Evolutionary conservation across 2,113 vertebrate species (phyloP).

Genomic region (Etheostoma cragini): DNA sequence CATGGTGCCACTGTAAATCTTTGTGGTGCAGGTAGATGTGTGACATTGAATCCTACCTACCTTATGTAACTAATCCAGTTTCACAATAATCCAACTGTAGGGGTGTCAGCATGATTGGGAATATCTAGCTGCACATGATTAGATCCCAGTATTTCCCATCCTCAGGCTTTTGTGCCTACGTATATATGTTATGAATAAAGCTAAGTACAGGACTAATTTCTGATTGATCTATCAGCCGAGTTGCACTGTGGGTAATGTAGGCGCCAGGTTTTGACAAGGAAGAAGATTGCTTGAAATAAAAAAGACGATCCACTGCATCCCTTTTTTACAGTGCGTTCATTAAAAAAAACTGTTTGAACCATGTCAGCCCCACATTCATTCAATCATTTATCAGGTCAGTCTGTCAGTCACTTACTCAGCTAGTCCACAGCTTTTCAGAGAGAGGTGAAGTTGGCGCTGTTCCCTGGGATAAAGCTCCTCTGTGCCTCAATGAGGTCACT

Average conservation of each 20-base stretch:
- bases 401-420: conserved; percentile 32
- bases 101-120: not conserved
- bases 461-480: conserved; percentile 29
- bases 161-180: not conserved
- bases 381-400: conserved; percentile 16
- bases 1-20: not conserved
- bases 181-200: not conserved
- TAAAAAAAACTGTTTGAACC: no score
- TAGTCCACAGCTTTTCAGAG: conserved; percentile 32
- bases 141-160: not conserved
- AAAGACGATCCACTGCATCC: not conserved
- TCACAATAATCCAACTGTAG: conserved; percentile 3
- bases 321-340: not conserved
- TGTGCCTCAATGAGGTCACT: conserved; percentile 29
- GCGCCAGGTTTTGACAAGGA: not conserved
- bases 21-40: not conserved
- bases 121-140: not conserved
- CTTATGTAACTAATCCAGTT: conserved; percentile 16
- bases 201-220: not conserved
- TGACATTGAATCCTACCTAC: not conserved
- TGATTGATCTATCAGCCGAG: not conserved
- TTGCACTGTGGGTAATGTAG: not conserved
- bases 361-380: conserved; percentile 15
- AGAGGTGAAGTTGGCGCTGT: conserved; percentile 20
- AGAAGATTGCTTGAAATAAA: not conserved